These are phyloP conservation scores for Ophion slaviceki DNA, from an alignment of 2,888 invertebrate genomes.

Conservation along the genomic window DNA sequence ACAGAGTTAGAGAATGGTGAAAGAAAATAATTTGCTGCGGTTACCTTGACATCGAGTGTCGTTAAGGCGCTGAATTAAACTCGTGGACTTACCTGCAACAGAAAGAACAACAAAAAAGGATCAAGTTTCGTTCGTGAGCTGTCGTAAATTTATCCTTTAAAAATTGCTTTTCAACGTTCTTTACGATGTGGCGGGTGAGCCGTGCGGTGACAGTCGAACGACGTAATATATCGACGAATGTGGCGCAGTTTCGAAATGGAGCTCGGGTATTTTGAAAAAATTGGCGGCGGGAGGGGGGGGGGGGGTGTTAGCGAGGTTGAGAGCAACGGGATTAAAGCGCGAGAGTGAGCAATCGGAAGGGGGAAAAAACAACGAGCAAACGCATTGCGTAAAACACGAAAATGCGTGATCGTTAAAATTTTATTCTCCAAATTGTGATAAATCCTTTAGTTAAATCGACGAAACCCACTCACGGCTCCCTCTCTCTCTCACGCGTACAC, in stretches of 20 bases:
- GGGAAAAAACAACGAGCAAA: conserved; percentile 9
- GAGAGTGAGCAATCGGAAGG: conserved; percentile 6
- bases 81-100: conserved; percentile 61
- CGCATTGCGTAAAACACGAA: conserved; percentile 32
- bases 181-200: not conserved
- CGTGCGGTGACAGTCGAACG: conserved; percentile 1
- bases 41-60: conserved; percentile 57
- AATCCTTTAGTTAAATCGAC: conserved; percentile 25
- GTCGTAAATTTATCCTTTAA: conserved; percentile 11
- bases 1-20: conserved; percentile 4
- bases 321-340: conserved; percentile 38
- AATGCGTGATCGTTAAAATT: conserved; percentile 43
- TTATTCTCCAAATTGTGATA: conserved; percentile 18
- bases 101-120: conserved; percentile 6
- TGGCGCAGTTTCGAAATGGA: not conserved
- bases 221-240: conserved; percentile 6
- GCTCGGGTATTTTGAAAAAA: not conserved
- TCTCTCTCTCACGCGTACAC: not conserved
- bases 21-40: conserved; percentile 9
- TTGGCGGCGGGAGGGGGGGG: not conserved
- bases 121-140: not conserved
- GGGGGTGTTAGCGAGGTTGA: not conserved
- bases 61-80: conserved; percentile 52
- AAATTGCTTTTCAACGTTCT: conserved; percentile 4
- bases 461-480: not conserved